Evolutionary conservation across 2,113 vertebrate genomes (phyloP), one percentile per base, ranked within the genome.

Genomic region (Egretta garzetta): DNA sequence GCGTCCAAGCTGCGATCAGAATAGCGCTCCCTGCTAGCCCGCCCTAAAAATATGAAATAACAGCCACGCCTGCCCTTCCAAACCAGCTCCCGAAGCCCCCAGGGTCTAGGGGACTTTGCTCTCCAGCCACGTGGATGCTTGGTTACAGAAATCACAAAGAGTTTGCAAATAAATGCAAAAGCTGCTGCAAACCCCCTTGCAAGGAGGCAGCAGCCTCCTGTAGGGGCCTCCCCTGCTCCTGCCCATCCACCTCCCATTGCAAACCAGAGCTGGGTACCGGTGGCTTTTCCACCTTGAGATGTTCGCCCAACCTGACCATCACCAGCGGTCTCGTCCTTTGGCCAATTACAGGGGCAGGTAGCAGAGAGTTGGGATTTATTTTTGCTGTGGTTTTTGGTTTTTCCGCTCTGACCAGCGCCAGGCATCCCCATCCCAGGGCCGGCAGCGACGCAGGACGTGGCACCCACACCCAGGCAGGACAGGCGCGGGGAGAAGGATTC

Each of bases 391-490:
- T 19, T 81, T 87, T 92, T 33, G 10, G 6, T 26, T 71, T 74
- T 52, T 55, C 71, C 6, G 4, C 60, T 49, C 50, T 5, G 7
- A 47, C 27, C 77, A 10, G 35, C 0, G 1, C 68, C 9, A 33
- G 43, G 32, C n/a, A 47, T 20, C 62, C n/a, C 27, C 1, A 0
- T 27, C 47, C 66, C 56, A 35, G 0, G 1, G 37, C 52, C 10
- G 0, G 67, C 28, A 35, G 75, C 0, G 0, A 33, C 4, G 4
- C 0, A 5, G 74, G 64, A 35, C 0, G 3, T 11, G 28, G 55
- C 39, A 26, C 45, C 14, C 10, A 0, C 12, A 9, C 17, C 27
- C 15, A 4, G 41, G 66, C 55, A 27, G 55, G 64, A 16, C 2
- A 8, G 37, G 17, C 1, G 1, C 3, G 4, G 26, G 26, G 59